Evolutionary conservation across 2,888 invertebrate genomes (phyloP), one percentile per base, ranked within the genome.

Genomic region (Latheticus oryzae): DNA sequence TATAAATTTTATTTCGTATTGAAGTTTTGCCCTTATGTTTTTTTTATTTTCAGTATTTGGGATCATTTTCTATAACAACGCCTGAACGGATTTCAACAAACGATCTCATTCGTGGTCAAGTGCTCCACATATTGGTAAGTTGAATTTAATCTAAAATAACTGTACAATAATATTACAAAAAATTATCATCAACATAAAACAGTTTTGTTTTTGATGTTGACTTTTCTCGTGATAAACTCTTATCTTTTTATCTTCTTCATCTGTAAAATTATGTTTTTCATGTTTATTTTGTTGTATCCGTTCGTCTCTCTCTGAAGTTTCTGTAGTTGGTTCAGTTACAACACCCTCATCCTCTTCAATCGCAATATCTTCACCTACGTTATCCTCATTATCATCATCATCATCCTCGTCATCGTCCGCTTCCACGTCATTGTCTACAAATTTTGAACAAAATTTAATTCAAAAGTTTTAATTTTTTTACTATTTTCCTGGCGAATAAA

Each of bases 61-160:
- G 89, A 70, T 89, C 89, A 71, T 90, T 90, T 82, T 85, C 87
- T 75, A 89, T 89, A 77, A 83, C 83, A 70, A 88, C 86, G 74
- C 84, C 84, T 72, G 88, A 87, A 77, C 85, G 84, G 74, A 79
- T 82, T 72, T 80, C 84, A 66, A 82, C 87, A 72, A 84, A 85
- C 51, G 86, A 87, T 69, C 83, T 83, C 74, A 35, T 60, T 83
- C 89, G 69, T 82, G 87, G 69, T 79, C 82, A 50, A 26, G 30
- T 59, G 17, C 59, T 55, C 40, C 59, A 59, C 26, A 59, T 59
- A 55, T 48, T 59, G 59, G 59, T 59, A 42, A 59, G 59, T 55
- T 12, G 5, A 13, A 21, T 23, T 40, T 4, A 13, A 19, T 28
- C 12, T 9, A 28, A 28, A 28, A 4, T 5, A 28, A 28, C 5